Evolutionary conservation across 2,113 vertebrate genomes (phyloP).

Genomic region (Marmota flaviventris): DNA sequence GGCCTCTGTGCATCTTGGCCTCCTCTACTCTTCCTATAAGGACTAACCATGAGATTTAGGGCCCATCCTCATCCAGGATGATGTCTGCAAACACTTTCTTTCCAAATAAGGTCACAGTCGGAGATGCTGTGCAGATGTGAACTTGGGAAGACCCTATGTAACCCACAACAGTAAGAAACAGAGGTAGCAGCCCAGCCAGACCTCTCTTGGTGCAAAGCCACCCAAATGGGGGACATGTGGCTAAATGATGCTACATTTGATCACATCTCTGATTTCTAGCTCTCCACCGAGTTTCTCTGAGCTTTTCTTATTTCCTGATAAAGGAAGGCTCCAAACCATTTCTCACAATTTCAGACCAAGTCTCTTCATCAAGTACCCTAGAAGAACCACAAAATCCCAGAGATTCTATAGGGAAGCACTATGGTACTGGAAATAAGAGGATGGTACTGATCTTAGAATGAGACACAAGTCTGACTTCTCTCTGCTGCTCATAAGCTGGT

Average conservation of each 20-base stretch:
- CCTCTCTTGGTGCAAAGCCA: background rate
- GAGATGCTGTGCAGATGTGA: background rate
- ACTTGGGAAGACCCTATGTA: background rate
- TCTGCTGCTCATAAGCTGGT: background rate
- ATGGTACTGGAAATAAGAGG: background rate
- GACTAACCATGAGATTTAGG: background rate
- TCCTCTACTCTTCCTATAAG: background rate
- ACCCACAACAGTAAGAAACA: background rate
- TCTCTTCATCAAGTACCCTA: background rate
- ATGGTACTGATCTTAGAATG: background rate
- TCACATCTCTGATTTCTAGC: background rate
- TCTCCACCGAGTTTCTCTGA: background rate
- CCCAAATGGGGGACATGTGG: accelerated
- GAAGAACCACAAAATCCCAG: background rate
- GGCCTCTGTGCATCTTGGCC: background rate
- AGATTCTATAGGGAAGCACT: background rate
- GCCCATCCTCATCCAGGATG: background rate
- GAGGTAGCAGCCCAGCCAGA: background rate
- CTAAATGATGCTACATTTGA: accelerated
- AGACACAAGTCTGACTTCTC: background rate
- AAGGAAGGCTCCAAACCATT: background rate
- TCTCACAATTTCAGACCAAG: background rate
- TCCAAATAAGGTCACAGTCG: background rate
- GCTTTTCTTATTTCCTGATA: background rate
- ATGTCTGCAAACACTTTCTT: background rate